Conservation (phyloP, 2,113 vertebrate genomes). For the Platycercus adscitus region DNA sequence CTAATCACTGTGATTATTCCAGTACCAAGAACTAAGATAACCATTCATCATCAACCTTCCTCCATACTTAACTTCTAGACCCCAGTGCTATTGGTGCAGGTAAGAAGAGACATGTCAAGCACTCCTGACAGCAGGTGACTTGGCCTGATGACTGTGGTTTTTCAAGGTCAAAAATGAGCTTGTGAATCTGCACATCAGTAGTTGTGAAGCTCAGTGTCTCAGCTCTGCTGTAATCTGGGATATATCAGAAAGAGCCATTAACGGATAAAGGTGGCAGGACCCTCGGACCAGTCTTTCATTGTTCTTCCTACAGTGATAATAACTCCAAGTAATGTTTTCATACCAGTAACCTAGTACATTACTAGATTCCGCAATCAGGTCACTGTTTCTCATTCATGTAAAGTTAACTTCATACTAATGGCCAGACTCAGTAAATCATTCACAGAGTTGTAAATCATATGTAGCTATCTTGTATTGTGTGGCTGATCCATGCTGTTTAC, state of each 20-base stretch:
- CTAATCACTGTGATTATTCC: constrained; percentile 42
- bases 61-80: neutral
- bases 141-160: neutral
- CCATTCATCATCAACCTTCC: constrained; percentile 4
- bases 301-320: neutral
- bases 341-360: neutral
- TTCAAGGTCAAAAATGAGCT: neutral
- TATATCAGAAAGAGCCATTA: neutral
- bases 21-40: constrained; percentile 29
- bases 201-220: neutral
- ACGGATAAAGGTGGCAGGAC: neutral
- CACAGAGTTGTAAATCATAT: neutral
- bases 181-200: neutral
- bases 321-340: neutral
- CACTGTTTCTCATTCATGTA: neutral
- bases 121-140: neutral
- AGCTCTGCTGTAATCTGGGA: neutral
- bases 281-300: neutral
- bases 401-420: neutral
- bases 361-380: neutral
- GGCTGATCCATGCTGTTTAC: neutral
- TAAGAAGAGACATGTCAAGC: neutral
- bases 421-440: neutral
- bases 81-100: neutral
- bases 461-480: neutral